phyloP scores from a whole-genome alignment of 2,113 vertebrate genomes.

The Callaeas wilsoni region DNA sequence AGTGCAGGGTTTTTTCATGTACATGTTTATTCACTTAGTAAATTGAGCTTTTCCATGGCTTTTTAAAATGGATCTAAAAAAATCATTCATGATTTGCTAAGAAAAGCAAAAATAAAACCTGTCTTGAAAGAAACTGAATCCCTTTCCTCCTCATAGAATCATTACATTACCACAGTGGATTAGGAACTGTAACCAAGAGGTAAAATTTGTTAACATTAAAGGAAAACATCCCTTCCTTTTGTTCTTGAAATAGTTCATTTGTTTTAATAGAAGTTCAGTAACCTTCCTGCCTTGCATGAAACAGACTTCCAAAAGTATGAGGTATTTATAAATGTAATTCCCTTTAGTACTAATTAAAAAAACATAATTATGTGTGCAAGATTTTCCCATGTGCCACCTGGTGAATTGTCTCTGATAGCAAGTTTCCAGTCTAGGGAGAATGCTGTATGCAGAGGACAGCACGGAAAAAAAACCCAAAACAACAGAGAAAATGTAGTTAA shows the following conservation, averaged over 20 bases:
- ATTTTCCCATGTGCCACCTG: constrained; percentile 2
- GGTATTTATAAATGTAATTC: constrained; percentile 20
- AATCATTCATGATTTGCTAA: background rate
- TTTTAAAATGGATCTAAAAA: background rate
- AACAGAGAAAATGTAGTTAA: background rate
- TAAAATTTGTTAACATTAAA: background rate
- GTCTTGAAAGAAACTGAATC: background rate
- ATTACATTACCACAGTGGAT: background rate
- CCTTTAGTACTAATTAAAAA: constrained; percentile 51
- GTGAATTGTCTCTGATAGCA: background rate
- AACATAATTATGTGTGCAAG: background rate
- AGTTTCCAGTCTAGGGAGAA: constrained; percentile 12
- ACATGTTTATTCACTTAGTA: background rate
- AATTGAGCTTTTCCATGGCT: background rate
- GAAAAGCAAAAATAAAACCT: background rate
- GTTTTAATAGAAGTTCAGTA: background rate
- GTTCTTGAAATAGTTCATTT: background rate
- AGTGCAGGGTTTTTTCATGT: background rate
- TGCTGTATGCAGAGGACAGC: background rate
- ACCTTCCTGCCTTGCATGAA: background rate
- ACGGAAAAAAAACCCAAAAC: background rate
- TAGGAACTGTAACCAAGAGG: background rate
- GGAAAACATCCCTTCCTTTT: background rate
- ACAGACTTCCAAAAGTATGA: background rate
- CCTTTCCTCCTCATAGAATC: background rate